Conservation (phyloP, 2,888 invertebrate genomes). For the Callimorpha dominula region DNA sequence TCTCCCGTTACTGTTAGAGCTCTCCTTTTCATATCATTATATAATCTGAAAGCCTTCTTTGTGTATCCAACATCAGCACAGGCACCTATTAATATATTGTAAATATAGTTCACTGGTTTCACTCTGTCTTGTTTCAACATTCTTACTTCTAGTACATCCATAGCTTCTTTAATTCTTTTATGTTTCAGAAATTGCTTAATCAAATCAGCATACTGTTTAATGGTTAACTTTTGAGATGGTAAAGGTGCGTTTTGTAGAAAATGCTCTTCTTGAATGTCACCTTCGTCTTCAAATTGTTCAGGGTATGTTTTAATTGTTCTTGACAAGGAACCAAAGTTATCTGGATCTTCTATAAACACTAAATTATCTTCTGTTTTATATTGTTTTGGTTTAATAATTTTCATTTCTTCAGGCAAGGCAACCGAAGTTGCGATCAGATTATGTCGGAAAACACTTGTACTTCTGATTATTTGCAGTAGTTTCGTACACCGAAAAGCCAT, state of each 20-base stretch:
- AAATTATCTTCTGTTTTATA: conserved; percentile 71
- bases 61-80: conserved; percentile 95
- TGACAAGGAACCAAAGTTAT: conserved; percentile 85
- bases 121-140: conserved; percentile 93
- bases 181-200: conserved; percentile 89
- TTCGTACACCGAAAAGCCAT: conserved; percentile 69
- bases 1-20: conserved; percentile 89
- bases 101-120: conserved; percentile 93
- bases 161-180: conserved; percentile 91
- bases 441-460: conserved; percentile 48
- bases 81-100: conserved; percentile 93
- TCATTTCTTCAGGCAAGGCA: conserved; percentile 45
- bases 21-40: conserved; percentile 93
- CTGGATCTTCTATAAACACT: conserved; percentile 81
- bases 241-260: conserved; percentile 83
- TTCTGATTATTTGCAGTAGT: conserved; percentile 59
- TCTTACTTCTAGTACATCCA: conserved; percentile 91
- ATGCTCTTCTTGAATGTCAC: conserved; percentile 88
- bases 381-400: conserved; percentile 56
- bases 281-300: conserved; percentile 79
- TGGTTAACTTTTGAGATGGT: conserved; percentile 83
- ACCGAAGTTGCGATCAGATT: conserved; percentile 55
- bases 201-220: conserved; percentile 89
- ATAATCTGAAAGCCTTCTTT: conserved; percentile 94
- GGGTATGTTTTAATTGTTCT: conserved; percentile 51